Conservation (phyloP, 2,888 invertebrate genomes). For the Rhamnusium bicolor region DNA sequence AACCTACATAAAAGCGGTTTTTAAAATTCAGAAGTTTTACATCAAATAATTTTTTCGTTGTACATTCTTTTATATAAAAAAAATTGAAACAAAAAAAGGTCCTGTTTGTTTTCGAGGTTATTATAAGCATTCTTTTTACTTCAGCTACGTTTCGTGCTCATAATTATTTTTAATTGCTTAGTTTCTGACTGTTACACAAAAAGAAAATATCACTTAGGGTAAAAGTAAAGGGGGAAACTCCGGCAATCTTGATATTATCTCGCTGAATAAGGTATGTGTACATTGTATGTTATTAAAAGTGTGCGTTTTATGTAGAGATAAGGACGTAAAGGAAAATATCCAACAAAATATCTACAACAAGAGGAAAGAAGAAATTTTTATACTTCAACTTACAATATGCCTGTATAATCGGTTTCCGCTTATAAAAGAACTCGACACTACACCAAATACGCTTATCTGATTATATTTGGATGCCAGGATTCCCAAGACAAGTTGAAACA, state of each 20-base stretch:
- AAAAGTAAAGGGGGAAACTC: neutral
- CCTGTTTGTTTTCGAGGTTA: neutral
- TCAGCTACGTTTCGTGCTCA: conserved; percentile 26
- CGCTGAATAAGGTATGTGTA: conserved; percentile 1
- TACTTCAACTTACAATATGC: no score
- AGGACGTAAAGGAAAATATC: neutral
- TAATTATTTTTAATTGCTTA: conserved; percentile 38
- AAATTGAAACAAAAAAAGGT: neutral
- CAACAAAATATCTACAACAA: neutral
- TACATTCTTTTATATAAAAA: neutral
- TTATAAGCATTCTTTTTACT: neutral
- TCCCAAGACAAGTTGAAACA: no score
- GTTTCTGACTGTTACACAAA: conserved; percentile 31
- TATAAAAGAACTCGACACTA: neutral
- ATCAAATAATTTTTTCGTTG: no score
- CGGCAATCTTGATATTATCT: conserved; percentile 16
- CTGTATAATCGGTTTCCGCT: neutral
- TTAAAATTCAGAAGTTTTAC: no score
- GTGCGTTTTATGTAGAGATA: conserved; percentile 3
- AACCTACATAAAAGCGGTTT: no score
- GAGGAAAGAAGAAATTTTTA: neutral
- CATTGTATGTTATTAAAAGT: conserved; percentile 5
- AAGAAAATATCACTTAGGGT: conserved; percentile 16
- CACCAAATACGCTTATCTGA: no score
- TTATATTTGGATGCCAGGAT: no score